Conservation (phyloP, 2,113 vertebrate species). For the Edolisoma coerulescens region DNA sequence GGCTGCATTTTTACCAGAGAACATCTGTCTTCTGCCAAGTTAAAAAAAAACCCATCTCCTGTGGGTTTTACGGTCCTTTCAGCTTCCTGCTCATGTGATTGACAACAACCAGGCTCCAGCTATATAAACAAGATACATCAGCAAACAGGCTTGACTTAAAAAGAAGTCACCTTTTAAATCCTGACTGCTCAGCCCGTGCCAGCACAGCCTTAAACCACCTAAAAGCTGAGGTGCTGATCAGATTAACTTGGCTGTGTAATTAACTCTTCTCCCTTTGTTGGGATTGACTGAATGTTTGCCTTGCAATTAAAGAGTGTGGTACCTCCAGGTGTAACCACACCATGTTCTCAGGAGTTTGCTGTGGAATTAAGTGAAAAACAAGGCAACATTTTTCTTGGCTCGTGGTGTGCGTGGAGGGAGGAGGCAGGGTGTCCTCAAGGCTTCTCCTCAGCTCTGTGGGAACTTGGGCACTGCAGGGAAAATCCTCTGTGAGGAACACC, state of each 20-base stretch:
- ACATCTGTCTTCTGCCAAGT: not conserved
- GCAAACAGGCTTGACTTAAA: not conserved
- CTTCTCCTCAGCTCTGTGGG: not conserved
- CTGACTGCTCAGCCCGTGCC: rapidly evolving
- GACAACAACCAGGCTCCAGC: not conserved
- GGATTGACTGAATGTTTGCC: not conserved
- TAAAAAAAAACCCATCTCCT: not conserved
- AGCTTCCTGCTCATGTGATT: constrained; percentile 30
- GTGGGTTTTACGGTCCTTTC: not conserved
- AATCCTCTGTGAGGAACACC: not conserved
- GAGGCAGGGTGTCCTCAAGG: rapidly evolving
- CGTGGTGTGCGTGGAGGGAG: not conserved
- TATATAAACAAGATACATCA: not conserved
- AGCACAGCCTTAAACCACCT: not conserved
- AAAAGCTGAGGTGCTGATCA: rapidly evolving
- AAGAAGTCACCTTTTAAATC: not conserved
- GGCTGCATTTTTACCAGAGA: not conserved
- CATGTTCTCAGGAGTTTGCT: not conserved
- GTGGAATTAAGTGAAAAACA: not conserved
- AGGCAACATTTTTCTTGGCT: rapidly evolving
- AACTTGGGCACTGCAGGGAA: not conserved
- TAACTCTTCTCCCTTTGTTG: not conserved
- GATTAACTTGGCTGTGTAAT: not conserved
- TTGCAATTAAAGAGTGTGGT: rapidly evolving
- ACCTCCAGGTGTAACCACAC: not conserved